Evolutionary conservation across 2,797 vertebrate species (phyloP), one percentile per base, ranked within the genome.

Genomic region (Trachurus trachurus): DNA sequence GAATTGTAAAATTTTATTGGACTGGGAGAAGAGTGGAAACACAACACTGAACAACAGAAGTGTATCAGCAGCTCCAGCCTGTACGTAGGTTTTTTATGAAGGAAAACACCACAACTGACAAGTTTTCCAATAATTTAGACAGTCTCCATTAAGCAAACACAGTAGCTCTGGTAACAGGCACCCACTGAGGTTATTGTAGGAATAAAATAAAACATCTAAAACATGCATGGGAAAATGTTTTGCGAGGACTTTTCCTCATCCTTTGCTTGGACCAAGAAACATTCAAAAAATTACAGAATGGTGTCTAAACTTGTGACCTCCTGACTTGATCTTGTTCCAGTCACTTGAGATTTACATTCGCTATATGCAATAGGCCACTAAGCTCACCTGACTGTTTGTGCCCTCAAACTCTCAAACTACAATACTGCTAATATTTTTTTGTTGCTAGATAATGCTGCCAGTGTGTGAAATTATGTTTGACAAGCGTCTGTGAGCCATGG

Each of bases 61-160:
- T 74, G 67, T 78, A 78, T 71, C 65, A 66, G 72, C 69, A 57
- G 34, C 82, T 71, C 57, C 49, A 58, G 68, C 42, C 22, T 71
- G 73, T 57, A 71, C 66, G 60, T 61, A 67, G 58, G 47, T 80
- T 92, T 88, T 87, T 88, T 87, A 86, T 76, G 64, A 82, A 86
- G 71, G 80, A 76, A 91, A 89, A 87, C 75, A 69, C 59, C 44
- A 58, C 60, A 87, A 87, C 50, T 81, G 69, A 76, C 59, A 73
- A 44, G 40, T 81, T 82, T 80, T 84, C 73, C 78, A 66, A 86
- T 84, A 37, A 82, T 82, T 77, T 42, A 52, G 67, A 82, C 53
- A 72, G 60, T 39, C 57, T 11, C 44, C 67, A 57, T 71, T 82
- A 74, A 78, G 68, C 69, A 57, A 81, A 84, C 61, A 70, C 76